Base-by-base conservation (phyloP, 1,140 invertebrate genomes). In the Drosophila suzukii region DNA sequence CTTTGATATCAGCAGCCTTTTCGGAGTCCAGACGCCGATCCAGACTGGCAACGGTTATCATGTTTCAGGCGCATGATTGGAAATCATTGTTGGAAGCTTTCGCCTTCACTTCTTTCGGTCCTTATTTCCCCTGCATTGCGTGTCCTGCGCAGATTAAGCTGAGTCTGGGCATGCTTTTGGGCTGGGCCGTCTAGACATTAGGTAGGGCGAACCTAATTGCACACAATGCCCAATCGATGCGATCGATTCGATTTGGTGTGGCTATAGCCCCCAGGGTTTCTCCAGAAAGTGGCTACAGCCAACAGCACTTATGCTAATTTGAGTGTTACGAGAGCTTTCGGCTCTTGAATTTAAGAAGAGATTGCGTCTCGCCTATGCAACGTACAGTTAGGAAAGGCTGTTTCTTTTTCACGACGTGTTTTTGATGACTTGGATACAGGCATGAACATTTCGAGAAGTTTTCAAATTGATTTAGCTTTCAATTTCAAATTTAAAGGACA, bases 21-120 rank as follows among this genome's bases (percentile, higher is more conserved):
- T 46, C 44, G 30, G 46, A 72, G 39, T 11, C 46, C 67, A 73
- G 55, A 73, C 55, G 20, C 43, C 39, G 53, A 62, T 49, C 15
- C 43, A 56, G 46, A 49, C 54, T 41, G 77, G 41, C 46, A 81
- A 73, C 74, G 53, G 82, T 88, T 89, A 89, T 89, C 84, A 89
- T 89, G 84, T 89, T 89, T 89, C 84, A 84, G 68, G 77, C 84
- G 55, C 84, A 88, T 88, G 84, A 89, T 89, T 89, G 61, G 83
- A 88, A 88, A 78, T 75, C 75, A 75, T 75, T 67, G 77, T 53
- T 70, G 68, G 47, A 59, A 74, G 67, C 73, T 2, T 15, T 2
- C 6, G 8, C 7, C n/a, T 17, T 17, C 15, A 10, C 10, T 15
- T 30, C 20, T 47, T 46, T 20, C 24, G 30, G 39, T 72, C 60